Conservation (phyloP, 2,113 vertebrate genomes). For the Nothoprocta perdicaria region DNA sequence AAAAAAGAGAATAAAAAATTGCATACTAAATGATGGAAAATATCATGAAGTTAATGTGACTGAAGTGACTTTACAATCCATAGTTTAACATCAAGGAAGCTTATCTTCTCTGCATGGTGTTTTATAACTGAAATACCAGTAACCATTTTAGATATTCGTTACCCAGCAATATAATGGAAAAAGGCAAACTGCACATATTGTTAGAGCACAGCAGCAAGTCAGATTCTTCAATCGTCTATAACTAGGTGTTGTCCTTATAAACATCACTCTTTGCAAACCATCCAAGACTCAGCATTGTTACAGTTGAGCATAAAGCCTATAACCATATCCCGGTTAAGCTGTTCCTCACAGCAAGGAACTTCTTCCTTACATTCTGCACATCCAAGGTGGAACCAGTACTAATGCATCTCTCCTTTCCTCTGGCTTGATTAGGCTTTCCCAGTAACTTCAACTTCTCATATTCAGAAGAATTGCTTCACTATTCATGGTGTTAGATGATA, state of each 20-base stretch:
- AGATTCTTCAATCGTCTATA: constrained; percentile 47
- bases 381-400: not conserved
- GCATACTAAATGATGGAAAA: not conserved
- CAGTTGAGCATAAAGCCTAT: not conserved
- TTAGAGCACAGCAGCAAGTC: constrained; percentile 1
- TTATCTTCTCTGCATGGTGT: not conserved
- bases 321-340: not conserved
- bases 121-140: not conserved
- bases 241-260: not conserved
- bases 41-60: not conserved
- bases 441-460: constrained; percentile 8
- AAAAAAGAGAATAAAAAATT: not conserved
- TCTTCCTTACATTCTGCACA: not conserved
- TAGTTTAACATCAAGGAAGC: not conserved
- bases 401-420: not conserved
- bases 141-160: not conserved
- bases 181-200: not conserved
- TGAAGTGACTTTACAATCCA: not conserved
- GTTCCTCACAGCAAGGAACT: not conserved
- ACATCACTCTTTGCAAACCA: constrained; percentile 49
- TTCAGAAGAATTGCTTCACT: not conserved
- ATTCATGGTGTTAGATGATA: not conserved
- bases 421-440: constrained; percentile 35
- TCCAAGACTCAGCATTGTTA: constrained; percentile 41
- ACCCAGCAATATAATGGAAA: not conserved